Evolutionary conservation across 2,797 vertebrate species (phyloP).

Genomic region (Stomatorhinus walkeri): DNA sequence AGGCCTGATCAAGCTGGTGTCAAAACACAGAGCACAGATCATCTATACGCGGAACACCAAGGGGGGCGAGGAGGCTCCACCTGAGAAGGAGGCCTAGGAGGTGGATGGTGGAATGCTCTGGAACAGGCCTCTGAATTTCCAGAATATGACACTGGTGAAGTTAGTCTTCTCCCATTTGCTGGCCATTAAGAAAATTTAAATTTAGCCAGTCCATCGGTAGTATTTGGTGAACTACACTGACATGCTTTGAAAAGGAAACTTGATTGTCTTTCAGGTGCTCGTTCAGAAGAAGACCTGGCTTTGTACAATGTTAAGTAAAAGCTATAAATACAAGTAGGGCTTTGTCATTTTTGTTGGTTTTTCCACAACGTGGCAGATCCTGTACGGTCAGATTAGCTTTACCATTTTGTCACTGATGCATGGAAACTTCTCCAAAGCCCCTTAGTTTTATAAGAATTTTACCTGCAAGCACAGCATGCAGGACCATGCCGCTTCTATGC

Average conservation of each 20-base stretch:
- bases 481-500: background rate
- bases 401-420: background rate
- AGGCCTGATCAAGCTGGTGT: constrained; percentile 79
- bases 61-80: constrained; percentile 67
- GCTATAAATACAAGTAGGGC: background rate
- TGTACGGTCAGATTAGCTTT: background rate
- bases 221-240: background rate
- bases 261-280: background rate
- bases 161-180: background rate
- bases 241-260: background rate
- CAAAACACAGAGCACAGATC: constrained; percentile 76
- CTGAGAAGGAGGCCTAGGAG: constrained; percentile 59
- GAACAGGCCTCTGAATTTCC: background rate
- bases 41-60: constrained; percentile 81
- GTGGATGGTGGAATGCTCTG: background rate
- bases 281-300: background rate
- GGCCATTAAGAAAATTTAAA: background rate
- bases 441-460: background rate
- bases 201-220: background rate
- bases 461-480: background rate
- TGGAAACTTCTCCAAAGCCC: background rate
- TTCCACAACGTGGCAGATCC: background rate
- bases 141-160: background rate
- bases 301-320: constrained; percentile 10
- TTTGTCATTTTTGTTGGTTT: background rate